phyloP scores from a whole-genome alignment of 37 sponge, comb jelly and placozoan species.

The Corticium candelabrum region DNA sequence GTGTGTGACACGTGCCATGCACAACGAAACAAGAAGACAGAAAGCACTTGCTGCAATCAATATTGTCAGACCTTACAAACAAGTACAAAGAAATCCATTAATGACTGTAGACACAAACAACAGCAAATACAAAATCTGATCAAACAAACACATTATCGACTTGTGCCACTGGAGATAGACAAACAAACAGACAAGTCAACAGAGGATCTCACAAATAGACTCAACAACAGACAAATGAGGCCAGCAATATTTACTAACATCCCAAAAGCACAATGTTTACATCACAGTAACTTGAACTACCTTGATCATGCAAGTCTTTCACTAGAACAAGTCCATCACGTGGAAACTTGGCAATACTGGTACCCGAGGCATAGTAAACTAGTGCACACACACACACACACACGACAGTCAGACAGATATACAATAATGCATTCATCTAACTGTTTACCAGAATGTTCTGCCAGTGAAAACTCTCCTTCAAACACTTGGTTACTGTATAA shows the following conservation, averaged over 20 bases:
- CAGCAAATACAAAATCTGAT: background rate
- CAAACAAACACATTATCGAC: background rate
- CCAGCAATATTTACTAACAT: no score
- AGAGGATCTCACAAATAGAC: background rate
- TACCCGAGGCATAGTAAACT: constrained; percentile 65
- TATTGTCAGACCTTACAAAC: background rate
- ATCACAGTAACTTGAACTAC: constrained; percentile 17
- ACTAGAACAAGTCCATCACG: constrained; percentile 37
- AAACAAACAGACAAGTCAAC: background rate
- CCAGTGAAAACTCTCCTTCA: constrained; percentile 58
- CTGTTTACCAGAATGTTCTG: constrained; percentile 12
- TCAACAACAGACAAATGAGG: no score
- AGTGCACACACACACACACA: background rate
- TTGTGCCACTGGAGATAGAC: no score
- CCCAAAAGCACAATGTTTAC: background rate
- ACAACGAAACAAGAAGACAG: no score
- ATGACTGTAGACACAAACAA: background rate
- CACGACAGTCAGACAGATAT: background rate
- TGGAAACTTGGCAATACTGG: constrained; percentile 63
- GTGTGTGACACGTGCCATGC: no score
- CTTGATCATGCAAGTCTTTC: constrained; percentile 73
- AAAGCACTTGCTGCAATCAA: background rate
- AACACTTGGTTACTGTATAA: constrained; percentile 50
- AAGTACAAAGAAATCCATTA: background rate
- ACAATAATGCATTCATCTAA: background rate